Conservation (phyloP, 2,888 invertebrate genomes). For the Horisme vitalbata region DNA sequence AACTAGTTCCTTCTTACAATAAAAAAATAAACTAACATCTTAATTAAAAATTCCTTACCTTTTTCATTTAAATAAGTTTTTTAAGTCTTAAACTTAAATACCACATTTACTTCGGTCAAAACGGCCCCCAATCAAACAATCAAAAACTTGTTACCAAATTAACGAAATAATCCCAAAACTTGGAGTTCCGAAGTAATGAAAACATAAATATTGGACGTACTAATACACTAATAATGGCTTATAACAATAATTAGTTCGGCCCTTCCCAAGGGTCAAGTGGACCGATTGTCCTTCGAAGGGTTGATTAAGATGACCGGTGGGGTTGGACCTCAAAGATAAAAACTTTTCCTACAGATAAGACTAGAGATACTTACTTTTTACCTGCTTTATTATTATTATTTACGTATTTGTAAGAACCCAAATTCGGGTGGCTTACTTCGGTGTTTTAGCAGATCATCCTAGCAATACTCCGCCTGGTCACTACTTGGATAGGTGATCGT, state of each 20-base stretch:
- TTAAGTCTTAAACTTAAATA: too few species aligned
- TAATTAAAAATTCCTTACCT: too few species aligned
- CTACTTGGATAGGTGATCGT: too few species aligned
- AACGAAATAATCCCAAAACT: conserved; percentile 19
- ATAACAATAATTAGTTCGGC: conserved; percentile 76
- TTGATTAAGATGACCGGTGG: conserved; percentile 78
- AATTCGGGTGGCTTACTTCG: too few species aligned
- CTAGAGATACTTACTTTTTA: neutral
- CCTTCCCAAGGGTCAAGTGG: conserved; percentile 65
- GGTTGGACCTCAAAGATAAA: conserved; percentile 36
- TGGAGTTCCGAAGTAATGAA: conserved; percentile 40
- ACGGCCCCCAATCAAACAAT: conserved; percentile 18
- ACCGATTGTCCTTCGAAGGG: conserved; percentile 79
- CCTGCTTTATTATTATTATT: too few species aligned
- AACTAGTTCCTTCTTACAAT: too few species aligned
- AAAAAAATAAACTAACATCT: too few species aligned
- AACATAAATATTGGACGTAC: conserved; percentile 63
- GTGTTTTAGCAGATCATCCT: too few species aligned
- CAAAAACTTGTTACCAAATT: conserved; percentile 25
- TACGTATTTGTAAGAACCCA: too few species aligned
- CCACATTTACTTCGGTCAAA: too few species aligned
- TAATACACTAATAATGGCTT: conserved; percentile 68
- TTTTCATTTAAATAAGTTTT: too few species aligned
- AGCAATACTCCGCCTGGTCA: too few species aligned
- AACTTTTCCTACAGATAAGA: conserved; percentile 24